Base-by-base conservation (phyloP, 2,797 vertebrate species). In the Poecilia wingei region DNA sequence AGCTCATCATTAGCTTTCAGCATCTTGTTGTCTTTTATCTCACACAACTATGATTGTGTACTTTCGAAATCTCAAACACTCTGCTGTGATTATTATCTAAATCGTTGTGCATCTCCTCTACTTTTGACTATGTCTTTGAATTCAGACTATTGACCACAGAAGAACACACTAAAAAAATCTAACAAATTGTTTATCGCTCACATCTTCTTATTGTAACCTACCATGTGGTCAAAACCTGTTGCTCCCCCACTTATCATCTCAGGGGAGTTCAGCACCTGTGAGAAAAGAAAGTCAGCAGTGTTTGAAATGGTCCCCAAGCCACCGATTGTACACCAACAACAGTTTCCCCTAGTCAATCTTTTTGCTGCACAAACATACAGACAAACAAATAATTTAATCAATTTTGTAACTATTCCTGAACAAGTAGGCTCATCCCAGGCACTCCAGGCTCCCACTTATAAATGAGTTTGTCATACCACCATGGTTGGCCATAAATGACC, bases 341-440 rank as follows among this genome's bases (percentile, higher is more conserved):
- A 96, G 93, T 36, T 94, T 96, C 95, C 94, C 92, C 94, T n/a
- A 72, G 88, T 93, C 94, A 90, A 84, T 96, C 94, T 84, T 95
- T 95, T 81, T 86, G 84, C 90, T 93, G 88, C 93, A 90, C 93
- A 95, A 96, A 94, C 89, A 95, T 89, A 96, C 93, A 96, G 93
- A 94, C 91, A 97, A 96, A 96, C 94, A 96, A 86, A 95, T 94
- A 89, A 96, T 97, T 97, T 97, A 95, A 97, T 96, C 96, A 96
- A 93, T 93, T 95, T 82, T 85, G 81, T 83, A 86, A 84, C 51
- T 72, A 16, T 84, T 92, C 90, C 92, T 93, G 82, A 72, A 85
- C 83, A 76, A 87, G 94, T 96, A 96, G 97, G 94, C 95, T 97
- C 95, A 96, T 87, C 82, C 86, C 78, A 95, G 82, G 94, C 93